phyloP scores from a whole-genome alignment of 1,140 invertebrate species.

The Sogatella furcifera region DNA sequence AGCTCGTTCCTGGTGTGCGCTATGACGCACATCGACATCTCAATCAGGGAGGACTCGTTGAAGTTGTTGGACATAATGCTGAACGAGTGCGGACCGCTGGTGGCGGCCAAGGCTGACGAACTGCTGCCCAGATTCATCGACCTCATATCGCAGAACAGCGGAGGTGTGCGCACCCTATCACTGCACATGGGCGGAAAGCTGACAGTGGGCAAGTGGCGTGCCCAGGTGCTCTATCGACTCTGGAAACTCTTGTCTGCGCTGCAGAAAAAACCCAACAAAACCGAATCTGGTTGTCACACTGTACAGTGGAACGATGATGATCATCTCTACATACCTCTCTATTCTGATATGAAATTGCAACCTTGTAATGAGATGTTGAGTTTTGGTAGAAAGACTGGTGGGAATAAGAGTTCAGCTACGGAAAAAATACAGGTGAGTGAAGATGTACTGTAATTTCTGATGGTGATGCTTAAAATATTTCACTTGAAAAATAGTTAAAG shows the following conservation, averaged over 20 bases:
- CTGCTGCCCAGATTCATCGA: slow-evolving; percentile 66
- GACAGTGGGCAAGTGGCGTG: slow-evolving; percentile 16
- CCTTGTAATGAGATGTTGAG: too few species aligned
- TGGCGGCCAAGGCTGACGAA: slow-evolving; percentile 50
- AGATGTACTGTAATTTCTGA: too few species aligned
- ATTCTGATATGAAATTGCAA: too few species aligned
- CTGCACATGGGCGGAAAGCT: slow-evolving; percentile 16
- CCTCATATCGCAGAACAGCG: slow-evolving; percentile 42
- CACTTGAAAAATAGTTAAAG: too few species aligned
- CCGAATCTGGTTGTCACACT: too few species aligned
- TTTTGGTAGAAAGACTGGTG: too few species aligned
- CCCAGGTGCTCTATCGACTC: slow-evolving; percentile 13
- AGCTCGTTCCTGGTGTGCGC: slow-evolving; percentile 69
- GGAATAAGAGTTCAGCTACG: too few species aligned
- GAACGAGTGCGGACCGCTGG: slow-evolving; percentile 43
- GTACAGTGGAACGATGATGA: too few species aligned
- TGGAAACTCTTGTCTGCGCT: slow-evolving; percentile 7
- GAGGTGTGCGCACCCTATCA: slow-evolving; percentile 12
- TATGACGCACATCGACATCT: slow-evolving; percentile 73
- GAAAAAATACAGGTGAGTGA: too few species aligned
- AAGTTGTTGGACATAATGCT: slow-evolving; percentile 60
- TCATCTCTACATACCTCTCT: too few species aligned
- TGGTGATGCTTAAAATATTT: too few species aligned
- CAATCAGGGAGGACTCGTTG: slow-evolving; percentile 71
- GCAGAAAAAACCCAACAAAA: too few species aligned